Percentiles rank a stretch among this genome's conserved stretches.
phyloP scores from a whole-genome alignment of 1,140 invertebrate species.

The Magallana angulata region DNA sequence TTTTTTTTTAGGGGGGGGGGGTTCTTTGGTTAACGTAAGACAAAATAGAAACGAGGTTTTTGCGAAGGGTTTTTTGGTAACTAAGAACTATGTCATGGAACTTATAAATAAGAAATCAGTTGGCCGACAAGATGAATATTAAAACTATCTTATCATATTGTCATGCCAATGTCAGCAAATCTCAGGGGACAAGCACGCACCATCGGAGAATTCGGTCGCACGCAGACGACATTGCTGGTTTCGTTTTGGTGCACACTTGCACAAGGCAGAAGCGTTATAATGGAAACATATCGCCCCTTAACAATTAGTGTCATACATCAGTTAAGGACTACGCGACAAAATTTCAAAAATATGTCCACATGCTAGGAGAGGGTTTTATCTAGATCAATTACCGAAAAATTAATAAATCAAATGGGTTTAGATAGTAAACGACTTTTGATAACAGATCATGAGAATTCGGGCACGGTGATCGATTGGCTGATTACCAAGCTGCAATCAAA shows the following conservation, averaged over 20 bases:
- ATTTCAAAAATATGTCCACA: neutral
- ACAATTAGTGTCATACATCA: slow-evolving; percentile 27
- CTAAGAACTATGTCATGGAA: neutral
- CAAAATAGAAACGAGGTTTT: neutral
- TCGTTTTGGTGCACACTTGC: slow-evolving; percentile 15
- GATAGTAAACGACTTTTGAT: neutral
- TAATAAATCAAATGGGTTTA: slow-evolving; percentile 22
- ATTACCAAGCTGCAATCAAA: neutral
- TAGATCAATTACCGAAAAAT: neutral
- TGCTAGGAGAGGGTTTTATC: neutral
- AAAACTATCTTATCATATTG: neutral
- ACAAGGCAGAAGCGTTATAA: neutral
- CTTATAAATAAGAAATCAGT: slow-evolving; percentile 18
- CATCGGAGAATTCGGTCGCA: slow-evolving; percentile 4
- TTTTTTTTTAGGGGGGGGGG: too few species aligned
- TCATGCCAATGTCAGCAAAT: slow-evolving; percentile 10
- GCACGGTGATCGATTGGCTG: neutral
- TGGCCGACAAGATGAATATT: slow-evolving; percentile 15
- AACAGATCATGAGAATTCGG: neutral
- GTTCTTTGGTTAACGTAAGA: neutral
- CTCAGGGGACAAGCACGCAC: neutral
- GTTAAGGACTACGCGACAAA: slow-evolving; percentile 9
- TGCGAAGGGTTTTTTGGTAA: neutral
- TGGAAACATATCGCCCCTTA: neutral
- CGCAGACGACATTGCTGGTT: neutral